phyloP scores from a whole-genome alignment of 1,140 invertebrate species.

The Helicorthomorpha holstii region DNA sequence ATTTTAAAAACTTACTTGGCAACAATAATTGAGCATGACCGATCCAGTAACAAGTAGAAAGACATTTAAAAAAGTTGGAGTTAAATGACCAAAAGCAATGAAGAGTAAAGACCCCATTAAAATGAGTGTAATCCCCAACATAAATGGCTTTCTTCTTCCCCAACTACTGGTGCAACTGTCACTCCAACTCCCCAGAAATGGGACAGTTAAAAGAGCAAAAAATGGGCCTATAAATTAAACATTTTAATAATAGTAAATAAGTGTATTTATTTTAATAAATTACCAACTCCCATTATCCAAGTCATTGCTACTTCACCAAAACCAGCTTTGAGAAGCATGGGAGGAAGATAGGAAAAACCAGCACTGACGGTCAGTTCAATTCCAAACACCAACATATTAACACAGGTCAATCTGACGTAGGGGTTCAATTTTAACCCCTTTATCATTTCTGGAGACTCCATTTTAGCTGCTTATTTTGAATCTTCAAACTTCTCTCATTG shows the following conservation, averaged over 20 bases:
- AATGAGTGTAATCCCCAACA: slow-evolving; percentile 24
- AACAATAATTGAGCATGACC: slow-evolving; percentile 28
- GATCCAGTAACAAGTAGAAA: slow-evolving; percentile 23
- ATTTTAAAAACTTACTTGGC: slow-evolving; percentile 2
- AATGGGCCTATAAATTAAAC: slow-evolving; percentile 14
- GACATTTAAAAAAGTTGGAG: slow-evolving; percentile 14
- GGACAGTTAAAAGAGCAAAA: slow-evolving; percentile 28
- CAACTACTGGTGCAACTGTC: slow-evolving; percentile 26
- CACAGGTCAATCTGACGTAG: no score
- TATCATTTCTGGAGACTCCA: no score
- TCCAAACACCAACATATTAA: slow-evolving; percentile 32
- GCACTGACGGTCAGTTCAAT: slow-evolving; percentile 31
- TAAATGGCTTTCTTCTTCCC: slow-evolving; percentile 31
- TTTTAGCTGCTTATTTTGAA: no score
- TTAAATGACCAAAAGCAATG: slow-evolving; percentile 22
- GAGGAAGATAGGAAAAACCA: slow-evolving; percentile 33
- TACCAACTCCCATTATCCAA: slow-evolving; percentile 15
- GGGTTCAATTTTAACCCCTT: no score
- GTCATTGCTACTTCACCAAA: slow-evolving; percentile 29
- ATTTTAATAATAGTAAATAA: neutral
- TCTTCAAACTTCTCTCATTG: no score
- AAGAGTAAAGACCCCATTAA: slow-evolving; percentile 24
- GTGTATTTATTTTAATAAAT: neutral
- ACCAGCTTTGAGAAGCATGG: slow-evolving; percentile 31
- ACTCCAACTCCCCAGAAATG: slow-evolving; percentile 27